Conservation (phyloP, 2,888 invertebrate species). For the Conchocele bisecta region DNA sequence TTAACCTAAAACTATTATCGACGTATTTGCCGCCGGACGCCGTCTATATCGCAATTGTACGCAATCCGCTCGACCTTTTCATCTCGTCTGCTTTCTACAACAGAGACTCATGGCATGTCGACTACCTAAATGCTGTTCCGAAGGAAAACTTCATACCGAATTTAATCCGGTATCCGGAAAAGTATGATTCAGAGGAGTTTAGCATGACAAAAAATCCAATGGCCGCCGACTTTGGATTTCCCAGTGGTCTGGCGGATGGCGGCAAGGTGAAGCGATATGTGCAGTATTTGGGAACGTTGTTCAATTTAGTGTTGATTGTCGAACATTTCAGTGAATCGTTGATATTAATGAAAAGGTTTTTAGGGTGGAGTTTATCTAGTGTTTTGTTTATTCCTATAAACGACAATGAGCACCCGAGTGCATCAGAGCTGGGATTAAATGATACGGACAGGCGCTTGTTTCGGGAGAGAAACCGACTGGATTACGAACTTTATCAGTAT, state of each 20-base stretch:
- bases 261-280: constrained; percentile 17
- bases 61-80: constrained; percentile 46
- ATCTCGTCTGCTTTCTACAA: constrained; percentile 53
- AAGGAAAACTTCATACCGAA: constrained; percentile 40
- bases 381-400: constrained; percentile 52
- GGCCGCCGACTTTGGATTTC: constrained; percentile 54
- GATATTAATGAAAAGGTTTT: constrained; percentile 30
- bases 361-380: constrained; percentile 36
- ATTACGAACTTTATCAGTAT: constrained; percentile 43
- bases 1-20: constrained; percentile 28
- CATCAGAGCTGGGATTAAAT: constrained; percentile 21
- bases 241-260: constrained; percentile 38
- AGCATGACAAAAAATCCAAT: constrained; percentile 50
- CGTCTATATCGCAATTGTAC: constrained; percentile 40
- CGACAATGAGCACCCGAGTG: constrained; percentile 23
- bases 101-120: constrained; percentile 40
- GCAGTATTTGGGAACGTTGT: constrained; percentile 22
- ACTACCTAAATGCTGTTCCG: constrained; percentile 38
- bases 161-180: constrained; percentile 49
- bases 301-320: constrained; percentile 38
- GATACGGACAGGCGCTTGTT: constrained; percentile 34
- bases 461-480: constrained; percentile 47
- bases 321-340: constrained; percentile 52
- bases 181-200: constrained; percentile 41
- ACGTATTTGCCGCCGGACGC: constrained; percentile 34